These are phyloP conservation scores for Drosophila sturtevanti DNA, from an alignment of 1,140 invertebrate species.

Conservation along the genomic window DNA sequence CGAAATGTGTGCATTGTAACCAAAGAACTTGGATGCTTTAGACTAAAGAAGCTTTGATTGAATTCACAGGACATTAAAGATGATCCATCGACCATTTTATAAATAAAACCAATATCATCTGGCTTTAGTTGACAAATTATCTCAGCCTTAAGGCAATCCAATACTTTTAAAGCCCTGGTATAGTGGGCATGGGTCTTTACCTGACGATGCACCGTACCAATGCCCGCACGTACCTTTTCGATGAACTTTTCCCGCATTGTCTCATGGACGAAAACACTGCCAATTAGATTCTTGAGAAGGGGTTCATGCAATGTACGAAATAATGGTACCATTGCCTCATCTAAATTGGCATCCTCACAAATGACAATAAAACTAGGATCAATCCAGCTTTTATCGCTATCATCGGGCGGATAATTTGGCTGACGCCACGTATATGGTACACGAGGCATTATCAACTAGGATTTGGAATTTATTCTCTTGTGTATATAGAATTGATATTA, in stretches of 20 bases:
- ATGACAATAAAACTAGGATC: slow-evolving; percentile 49
- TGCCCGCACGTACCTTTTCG: slow-evolving; percentile 20
- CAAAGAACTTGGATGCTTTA: slow-evolving; percentile 39
- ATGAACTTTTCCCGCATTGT: slow-evolving; percentile 42
- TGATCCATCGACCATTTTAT: slow-evolving; percentile 40
- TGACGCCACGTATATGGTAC: slow-evolving; percentile 50
- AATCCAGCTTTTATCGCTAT: slow-evolving; percentile 50
- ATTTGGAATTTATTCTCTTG: background rate
- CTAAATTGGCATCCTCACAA: slow-evolving; percentile 32
- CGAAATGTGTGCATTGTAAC: slow-evolving; percentile 63
- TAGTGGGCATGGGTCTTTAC: slow-evolving; percentile 33
- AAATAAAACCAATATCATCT: slow-evolving; percentile 39
- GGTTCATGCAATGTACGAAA: slow-evolving; percentile 37
- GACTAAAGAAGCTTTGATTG: slow-evolving; percentile 50
- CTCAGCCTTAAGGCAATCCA: slow-evolving; percentile 49
- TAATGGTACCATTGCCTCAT: slow-evolving; percentile 32
- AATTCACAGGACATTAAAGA: slow-evolving; percentile 55
- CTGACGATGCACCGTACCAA: slow-evolving; percentile 43
- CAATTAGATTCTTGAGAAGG: slow-evolving; percentile 28
- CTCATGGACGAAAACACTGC: slow-evolving; percentile 55
- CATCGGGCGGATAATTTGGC: slow-evolving; percentile 44
- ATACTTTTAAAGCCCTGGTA: slow-evolving; percentile 7
- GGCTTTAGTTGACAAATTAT: slow-evolving; percentile 22
- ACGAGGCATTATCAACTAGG: slow-evolving; percentile 15
- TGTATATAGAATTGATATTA: background rate